A percentile compares a stretch with the other conserved stretches of the same genome.
These are phyloP conservation scores for Carabus problematicus DNA, from an alignment of 2,888 invertebrate genomes.

Conservation along the genomic window DNA sequence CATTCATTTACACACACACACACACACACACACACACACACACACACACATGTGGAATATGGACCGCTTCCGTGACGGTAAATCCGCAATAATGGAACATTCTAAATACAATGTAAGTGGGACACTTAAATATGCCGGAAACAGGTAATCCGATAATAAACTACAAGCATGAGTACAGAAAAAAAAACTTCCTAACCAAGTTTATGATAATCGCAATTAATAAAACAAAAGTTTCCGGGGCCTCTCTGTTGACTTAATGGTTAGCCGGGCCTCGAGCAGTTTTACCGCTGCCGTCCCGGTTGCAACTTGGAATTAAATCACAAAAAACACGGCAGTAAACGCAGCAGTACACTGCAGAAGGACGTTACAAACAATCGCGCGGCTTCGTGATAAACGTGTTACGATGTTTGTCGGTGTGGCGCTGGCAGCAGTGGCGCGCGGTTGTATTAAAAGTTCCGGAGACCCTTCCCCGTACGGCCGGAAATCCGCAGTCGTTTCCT, in stretches of 20 bases:
- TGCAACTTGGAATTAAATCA: slow-evolving; percentile 21
- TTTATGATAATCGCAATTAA: slow-evolving; percentile 20
- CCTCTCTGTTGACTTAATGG: slow-evolving; percentile 19
- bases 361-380: background rate
- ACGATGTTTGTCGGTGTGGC: slow-evolving; percentile 15
- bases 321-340: slow-evolving; percentile 1
- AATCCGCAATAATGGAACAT: slow-evolving; percentile 4
- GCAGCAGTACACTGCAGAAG: background rate
- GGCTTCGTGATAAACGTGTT: slow-evolving; percentile 19
- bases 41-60: background rate
- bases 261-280: slow-evolving; percentile 4
- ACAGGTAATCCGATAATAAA: slow-evolving; percentile 21
- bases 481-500: slow-evolving; percentile 52
- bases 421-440: slow-evolving; percentile 12
- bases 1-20: background rate
- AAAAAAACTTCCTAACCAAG: slow-evolving; percentile 5
- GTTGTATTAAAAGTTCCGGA: slow-evolving; percentile 21
- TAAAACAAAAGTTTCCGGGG: slow-evolving; percentile 17
- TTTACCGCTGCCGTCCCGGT: background rate
- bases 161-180: slow-evolving; percentile 11
- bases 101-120: slow-evolving; percentile 4
- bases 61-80: background rate
- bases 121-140: slow-evolving; percentile 10
- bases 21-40: background rate
- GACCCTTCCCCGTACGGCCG: slow-evolving; percentile 9